Base-by-base conservation (phyloP, 1,140 invertebrate genomes). In the Metaphire vulgaris region DNA sequence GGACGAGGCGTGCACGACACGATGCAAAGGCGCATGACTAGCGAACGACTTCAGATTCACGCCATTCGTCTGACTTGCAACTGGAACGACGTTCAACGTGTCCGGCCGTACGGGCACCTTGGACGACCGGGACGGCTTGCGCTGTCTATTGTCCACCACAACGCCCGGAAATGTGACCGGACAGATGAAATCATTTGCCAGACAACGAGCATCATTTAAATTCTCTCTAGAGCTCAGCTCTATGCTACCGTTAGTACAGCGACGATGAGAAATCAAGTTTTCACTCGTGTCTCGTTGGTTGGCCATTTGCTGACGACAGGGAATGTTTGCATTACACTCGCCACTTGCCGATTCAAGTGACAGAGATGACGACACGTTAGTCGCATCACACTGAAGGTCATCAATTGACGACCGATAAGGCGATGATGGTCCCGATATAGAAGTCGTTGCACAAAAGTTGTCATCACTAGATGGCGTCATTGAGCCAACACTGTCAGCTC, bases 391-490 rank as follows among this genome's bases (percentile, higher is more conserved):
- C 21, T 56, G 41, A 12, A 56, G 21, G 41, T 56, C 41, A 21
- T 56, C 41, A 21, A 56, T 56, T 6, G 41, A 56, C 41, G 41
- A 56, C 21, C 41, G 41, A 56, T 56, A 56, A 12, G 41, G 41
- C 41, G 41, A 56, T 21, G 41, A 56, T 56, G 41, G 41, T 12
- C 41, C 41, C 41, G 41, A 56, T 12, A 21, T 21, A 21, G 41
- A 56, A 6, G 41, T 56, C 6, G 41, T 56, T 56, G 41, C 34
- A 15, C 41, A 21, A 41, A 34, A 56, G 41, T 73, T 64, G 79
- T 70, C 79, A 74, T 72, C 80, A 74, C 34, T 80, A 67, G 67
- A 79, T 68, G 33, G 80, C 73, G 79, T 70, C 69, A 68, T 28
- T 32, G 26, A 34, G 34, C 67, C 64, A 41, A 78, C 26, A 21